Conservation (phyloP, 1,140 invertebrate genomes). For the Bombus cullumanus region DNA sequence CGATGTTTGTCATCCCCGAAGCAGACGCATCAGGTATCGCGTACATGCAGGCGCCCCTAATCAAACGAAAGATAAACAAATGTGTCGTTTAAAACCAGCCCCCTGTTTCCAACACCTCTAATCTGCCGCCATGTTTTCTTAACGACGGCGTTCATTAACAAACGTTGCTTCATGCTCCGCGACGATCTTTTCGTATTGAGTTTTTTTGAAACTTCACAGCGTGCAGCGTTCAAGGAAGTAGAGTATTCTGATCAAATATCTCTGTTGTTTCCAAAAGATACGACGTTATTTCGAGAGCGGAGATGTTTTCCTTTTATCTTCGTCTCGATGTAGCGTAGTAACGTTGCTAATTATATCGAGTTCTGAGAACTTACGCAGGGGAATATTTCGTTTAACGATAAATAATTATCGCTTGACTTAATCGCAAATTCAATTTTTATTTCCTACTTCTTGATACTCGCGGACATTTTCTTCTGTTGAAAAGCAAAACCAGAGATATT, state of each 20-base stretch:
- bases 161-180: conserved; percentile 55
- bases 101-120: conserved; percentile 38
- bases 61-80: conserved; percentile 29
- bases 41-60: conserved; percentile 61
- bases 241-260: neutral
- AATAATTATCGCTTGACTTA: too few species aligned
- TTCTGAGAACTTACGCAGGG: too few species aligned
- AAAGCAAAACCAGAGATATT: conserved; percentile 12
- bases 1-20: conserved; percentile 53
- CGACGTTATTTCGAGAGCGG: neutral
- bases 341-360: too few species aligned
- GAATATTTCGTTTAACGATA: too few species aligned
- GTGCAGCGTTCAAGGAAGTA: neutral
- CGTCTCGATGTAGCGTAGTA: too few species aligned
- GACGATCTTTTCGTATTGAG: conserved; percentile 22
- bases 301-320: too few species aligned
- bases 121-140: conserved; percentile 50
- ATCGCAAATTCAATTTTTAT: too few species aligned
- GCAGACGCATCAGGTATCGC: conserved; percentile 65
- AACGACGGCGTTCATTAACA: conserved; percentile 68
- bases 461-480: neutral
- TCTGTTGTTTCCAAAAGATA: neutral
- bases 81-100: conserved; percentile 18
- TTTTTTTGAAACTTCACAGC: neutral
- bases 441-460: too few species aligned